Evolutionary conservation across 2,113 vertebrate species (phyloP).

Genomic region (Otolemur garnettii): DNA sequence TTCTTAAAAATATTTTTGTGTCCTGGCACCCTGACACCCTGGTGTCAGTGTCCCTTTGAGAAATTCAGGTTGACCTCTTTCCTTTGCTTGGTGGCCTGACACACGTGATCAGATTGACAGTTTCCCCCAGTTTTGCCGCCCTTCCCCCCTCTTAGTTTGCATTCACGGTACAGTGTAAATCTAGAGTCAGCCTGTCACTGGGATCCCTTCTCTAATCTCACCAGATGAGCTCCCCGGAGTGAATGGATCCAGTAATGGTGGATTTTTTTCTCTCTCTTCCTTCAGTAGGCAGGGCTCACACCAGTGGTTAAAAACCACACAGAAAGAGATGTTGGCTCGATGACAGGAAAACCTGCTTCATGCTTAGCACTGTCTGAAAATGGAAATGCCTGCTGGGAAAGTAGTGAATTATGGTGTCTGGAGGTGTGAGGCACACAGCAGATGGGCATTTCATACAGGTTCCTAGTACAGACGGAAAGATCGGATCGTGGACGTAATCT

Average conservation of each 20-base stretch:
- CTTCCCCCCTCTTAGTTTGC: background rate
- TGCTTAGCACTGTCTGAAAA: background rate
- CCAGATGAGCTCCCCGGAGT: background rate
- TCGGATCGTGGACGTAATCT: background rate
- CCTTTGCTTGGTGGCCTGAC: background rate
- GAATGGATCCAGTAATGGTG: background rate
- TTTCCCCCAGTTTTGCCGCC: constrained; percentile 9
- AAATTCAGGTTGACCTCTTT: background rate
- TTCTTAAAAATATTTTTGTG: constrained; percentile 10
- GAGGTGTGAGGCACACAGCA: background rate
- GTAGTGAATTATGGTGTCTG: constrained; percentile 34
- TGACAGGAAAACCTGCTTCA: constrained; percentile 57
- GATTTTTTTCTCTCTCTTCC: background rate
- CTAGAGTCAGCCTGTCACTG: background rate
- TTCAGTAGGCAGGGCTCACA: constrained; percentile 55
- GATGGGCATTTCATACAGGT: background rate
- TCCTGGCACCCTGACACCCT: background rate
- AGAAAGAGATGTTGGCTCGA: constrained; percentile 53
- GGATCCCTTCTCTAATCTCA: background rate
- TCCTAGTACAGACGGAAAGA: background rate
- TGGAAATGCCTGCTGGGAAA: constrained; percentile 50
- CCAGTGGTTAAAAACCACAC: constrained; percentile 29
- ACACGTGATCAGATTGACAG: constrained; percentile 2
- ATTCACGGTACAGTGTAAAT: background rate
- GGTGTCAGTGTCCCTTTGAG: constrained; percentile 2